A percentile compares a stretch with the other conserved stretches of the same genome.
Conservation (phyloP, 2,888 invertebrate species). For the Spatulosminthurus flaviceps region DNA sequence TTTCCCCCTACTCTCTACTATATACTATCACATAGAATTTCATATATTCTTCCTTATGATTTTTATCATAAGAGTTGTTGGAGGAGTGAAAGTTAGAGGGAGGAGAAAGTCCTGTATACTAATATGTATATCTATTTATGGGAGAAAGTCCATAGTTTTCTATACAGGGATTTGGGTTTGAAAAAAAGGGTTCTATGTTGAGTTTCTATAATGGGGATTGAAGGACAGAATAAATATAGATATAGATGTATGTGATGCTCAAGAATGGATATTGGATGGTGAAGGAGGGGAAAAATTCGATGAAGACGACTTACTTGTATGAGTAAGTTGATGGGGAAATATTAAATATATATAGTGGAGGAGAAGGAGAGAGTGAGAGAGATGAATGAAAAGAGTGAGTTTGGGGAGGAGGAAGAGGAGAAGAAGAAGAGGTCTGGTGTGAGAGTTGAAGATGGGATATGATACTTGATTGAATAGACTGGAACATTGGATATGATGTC, state of each 20-base stretch:
- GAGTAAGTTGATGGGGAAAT: slow-evolving; percentile 19
- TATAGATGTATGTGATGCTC: too few species aligned
- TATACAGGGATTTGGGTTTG: too few species aligned
- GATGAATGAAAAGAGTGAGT: slow-evolving; percentile 3
- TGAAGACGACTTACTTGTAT: background rate
- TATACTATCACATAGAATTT: too few species aligned
- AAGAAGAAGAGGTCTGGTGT: slow-evolving; percentile 22
- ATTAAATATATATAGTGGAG: background rate
- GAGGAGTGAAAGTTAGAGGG: too few species aligned
- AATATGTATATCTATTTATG: too few species aligned
- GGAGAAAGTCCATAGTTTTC: too few species aligned
- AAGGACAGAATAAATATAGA: too few species aligned
- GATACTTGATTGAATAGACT: slow-evolving; percentile 36
- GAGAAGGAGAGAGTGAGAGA: slow-evolving; percentile 7
- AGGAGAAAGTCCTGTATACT: too few species aligned
- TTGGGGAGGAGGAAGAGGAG: background rate
- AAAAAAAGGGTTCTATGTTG: too few species aligned
- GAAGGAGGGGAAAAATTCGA: slow-evolving; percentile 1
- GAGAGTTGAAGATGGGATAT: slow-evolving; percentile 34
- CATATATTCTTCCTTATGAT: too few species aligned
- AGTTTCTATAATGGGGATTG: too few species aligned
- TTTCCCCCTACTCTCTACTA: background rate
- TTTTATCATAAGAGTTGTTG: too few species aligned
- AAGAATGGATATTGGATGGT: slow-evolving; percentile 12
- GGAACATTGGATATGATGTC: slow-evolving; percentile 30